Evolutionary conservation across 2,888 invertebrate genomes (phyloP).

Genomic region (Tinea semifulvella): DNA sequence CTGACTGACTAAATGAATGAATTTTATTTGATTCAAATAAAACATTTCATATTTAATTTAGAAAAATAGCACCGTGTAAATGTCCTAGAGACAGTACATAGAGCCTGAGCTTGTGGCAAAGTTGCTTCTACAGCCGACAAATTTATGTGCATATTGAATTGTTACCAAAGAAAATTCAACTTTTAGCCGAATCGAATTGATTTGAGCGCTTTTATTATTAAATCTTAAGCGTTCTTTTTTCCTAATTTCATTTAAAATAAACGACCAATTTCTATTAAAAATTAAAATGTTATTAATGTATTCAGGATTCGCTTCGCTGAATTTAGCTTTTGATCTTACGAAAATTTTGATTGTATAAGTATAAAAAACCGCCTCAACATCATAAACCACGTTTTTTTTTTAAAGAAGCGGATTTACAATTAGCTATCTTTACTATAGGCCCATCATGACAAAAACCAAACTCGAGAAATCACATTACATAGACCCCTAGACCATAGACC

Average conservation of each 20-base stretch:
- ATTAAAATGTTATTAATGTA: neutral
- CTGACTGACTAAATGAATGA: too few relatives aligned
- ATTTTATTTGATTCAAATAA: too few relatives aligned
- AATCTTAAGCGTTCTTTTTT: conserved; percentile 15
- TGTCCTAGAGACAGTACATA: conserved; percentile 2
- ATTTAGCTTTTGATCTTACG: too few relatives aligned
- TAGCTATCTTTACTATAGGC: too few relatives aligned
- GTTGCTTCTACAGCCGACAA: conserved; percentile 26
- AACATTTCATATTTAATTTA: too few relatives aligned
- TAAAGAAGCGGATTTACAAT: too few relatives aligned
- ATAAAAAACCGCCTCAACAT: too few relatives aligned
- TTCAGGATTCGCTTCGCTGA: neutral
- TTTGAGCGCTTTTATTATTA: conserved; percentile 26
- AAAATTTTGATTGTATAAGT: too few relatives aligned
- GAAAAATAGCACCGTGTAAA: conserved; percentile 9
- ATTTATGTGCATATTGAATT: conserved; percentile 53
- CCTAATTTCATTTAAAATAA: neutral
- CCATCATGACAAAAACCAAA: too few relatives aligned
- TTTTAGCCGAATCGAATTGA: conserved; percentile 29
- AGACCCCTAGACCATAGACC: too few relatives aligned
- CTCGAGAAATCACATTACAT: too few relatives aligned
- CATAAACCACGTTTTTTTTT: too few relatives aligned
- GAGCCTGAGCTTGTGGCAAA: conserved; percentile 16
- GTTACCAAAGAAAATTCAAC: conserved; percentile 32
- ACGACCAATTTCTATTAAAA: conserved; percentile 3